Base-by-base conservation (phyloP, 2,113 vertebrate genomes). In the Vidua macroura region DNA sequence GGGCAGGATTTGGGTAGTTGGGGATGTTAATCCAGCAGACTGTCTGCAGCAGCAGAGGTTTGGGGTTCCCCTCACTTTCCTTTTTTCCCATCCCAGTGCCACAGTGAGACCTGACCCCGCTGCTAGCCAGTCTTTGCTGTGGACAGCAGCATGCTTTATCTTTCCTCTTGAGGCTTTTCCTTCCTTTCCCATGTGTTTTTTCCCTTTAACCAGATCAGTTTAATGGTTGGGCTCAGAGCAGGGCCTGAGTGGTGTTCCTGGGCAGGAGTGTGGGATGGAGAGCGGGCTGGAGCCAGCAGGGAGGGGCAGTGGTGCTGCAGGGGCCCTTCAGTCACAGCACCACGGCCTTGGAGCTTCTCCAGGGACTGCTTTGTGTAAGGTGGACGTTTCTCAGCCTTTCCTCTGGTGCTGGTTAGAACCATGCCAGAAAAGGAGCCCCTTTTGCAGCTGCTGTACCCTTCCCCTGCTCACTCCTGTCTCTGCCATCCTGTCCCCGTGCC, bases 241-340 rank as follows among this genome's bases (percentile, higher is more conserved):
- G 55, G 25, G 25, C 12, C 14, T 28, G 17, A 4, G 13, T 0
- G 1, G 13, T 58, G n/a, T 58, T 49, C 33, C 35, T 30, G 30
- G 77, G 39, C 58, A 62, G 74, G 15, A 13, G 44, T 33, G 19
- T 60, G 52, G 15, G 12, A 1, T 70, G 49, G 12, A 67, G 25
- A 2, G 17, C 5, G 19, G 33, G 33, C 12, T 0, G 2, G 27
- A 68, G 37, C 33, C 0, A 2, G 17, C 33, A 78, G n/a, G 27
- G n/a, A 70, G 83, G 33, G 28, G 33, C 31, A 46, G 16, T 0
- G 1, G 11, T 56, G 35, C 35, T 35, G 4, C n/a, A 55, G 31
- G 43, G 31, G 0, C 23, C 9, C 11, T 25, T 14, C 2, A 2
- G 2, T 11, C 35, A 19, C 5, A 7, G 44, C 64, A 35, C 17